phyloP scores from a whole-genome alignment of 1,140 invertebrate genomes.

The Tetramorium simillimum region DNA sequence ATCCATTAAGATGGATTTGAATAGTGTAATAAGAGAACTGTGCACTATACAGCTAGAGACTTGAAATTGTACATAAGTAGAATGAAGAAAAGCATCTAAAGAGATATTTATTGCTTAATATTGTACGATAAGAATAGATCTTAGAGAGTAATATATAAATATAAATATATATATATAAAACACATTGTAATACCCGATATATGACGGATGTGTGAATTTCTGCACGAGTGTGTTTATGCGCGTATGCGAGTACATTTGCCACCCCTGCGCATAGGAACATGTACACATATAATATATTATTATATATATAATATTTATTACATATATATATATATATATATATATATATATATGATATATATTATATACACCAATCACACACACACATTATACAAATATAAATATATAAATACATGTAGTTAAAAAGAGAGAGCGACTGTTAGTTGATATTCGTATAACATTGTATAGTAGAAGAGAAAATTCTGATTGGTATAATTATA shows the following conservation, averaged over 20 bases:
- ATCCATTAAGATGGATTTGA: slow-evolving; percentile 58
- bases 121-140: slow-evolving; percentile 63
- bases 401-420: slow-evolving; percentile 78
- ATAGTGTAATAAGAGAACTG: slow-evolving; percentile 57
- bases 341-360: slow-evolving; percentile 65
- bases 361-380: slow-evolving; percentile 72
- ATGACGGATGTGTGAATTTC: slow-evolving; percentile 45
- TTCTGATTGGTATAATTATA: slow-evolving; percentile 81
- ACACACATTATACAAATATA: slow-evolving; percentile 64
- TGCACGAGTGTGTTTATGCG: slow-evolving; percentile 50
- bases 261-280: slow-evolving; percentile 64
- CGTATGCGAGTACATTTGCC: slow-evolving; percentile 57
- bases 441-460: slow-evolving; percentile 78
- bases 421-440: slow-evolving; percentile 73
- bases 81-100: slow-evolving; percentile 39
- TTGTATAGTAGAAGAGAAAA: slow-evolving; percentile 78
- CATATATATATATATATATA: slow-evolving; percentile 73
- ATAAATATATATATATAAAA: slow-evolving; percentile 23
- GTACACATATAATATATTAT: slow-evolving; percentile 68
- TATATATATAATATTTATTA: slow-evolving; percentile 67
- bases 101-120: slow-evolving; percentile 62
- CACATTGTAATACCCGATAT: slow-evolving; percentile 63
- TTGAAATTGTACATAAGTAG: slow-evolving; percentile 72
- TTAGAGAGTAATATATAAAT: slow-evolving; percentile 46
- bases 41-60: slow-evolving; percentile 61